Evolutionary conservation across 2,113 vertebrate genomes (phyloP).

Genomic region (Charadrius vociferus): DNA sequence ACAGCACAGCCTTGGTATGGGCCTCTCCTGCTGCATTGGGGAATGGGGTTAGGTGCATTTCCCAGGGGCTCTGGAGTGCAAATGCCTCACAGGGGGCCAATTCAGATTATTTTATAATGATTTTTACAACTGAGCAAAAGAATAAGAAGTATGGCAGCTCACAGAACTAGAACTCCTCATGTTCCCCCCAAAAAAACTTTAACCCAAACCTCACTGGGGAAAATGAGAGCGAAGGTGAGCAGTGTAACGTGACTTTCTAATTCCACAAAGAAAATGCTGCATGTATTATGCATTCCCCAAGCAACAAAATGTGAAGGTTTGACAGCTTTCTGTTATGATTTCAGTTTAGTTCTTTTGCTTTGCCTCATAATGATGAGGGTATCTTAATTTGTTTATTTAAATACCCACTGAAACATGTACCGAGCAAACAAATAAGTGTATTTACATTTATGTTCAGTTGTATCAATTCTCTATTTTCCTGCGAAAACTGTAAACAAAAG

Average conservation of each 20-base stretch:
- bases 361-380: neutral
- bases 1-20: accelerated
- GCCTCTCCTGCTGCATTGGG: neutral
- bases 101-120: neutral
- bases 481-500: neutral
- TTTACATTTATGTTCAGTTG: neutral
- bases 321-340: neutral
- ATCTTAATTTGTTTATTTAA: neutral
- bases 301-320: neutral
- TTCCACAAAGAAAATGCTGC: neutral
- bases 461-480: neutral
- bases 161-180: neutral
- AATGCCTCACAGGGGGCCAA: neutral
- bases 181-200: neutral
- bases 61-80: neutral
- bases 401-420: neutral
- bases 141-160: neutral
- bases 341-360: neutral
- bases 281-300: neutral
- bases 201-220: neutral
- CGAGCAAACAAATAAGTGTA: neutral
- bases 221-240: neutral
- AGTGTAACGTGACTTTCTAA: neutral
- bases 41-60: neutral
- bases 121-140: neutral